Evolutionary conservation across 2,113 vertebrate genomes (phyloP), one percentile per base, ranked within the genome.

Genomic region (Phocoena sinus): DNA sequence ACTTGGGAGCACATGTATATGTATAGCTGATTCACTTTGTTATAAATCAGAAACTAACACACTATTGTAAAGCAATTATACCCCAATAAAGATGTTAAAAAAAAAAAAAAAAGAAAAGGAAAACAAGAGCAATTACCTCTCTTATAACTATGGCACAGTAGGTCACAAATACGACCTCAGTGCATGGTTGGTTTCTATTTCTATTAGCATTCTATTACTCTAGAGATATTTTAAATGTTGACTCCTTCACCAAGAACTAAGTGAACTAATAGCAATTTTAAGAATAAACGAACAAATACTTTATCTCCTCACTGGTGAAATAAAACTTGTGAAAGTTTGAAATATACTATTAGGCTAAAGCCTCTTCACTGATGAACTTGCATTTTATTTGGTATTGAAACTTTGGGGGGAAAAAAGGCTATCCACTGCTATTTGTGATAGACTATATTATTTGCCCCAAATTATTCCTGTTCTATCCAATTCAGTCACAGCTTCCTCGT

Each of bases 231-330:
- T 92, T 96, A 83, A 96, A 96, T 96, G 97, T 96, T 91, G 67
- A 50, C 85, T 98, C 25, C 96, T 98, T 89, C 63, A 96, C 60
- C 38, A 97, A 79, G 95, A 98, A 95, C 86, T 96, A 98, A 97
- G 97, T 98, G 93, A 96, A 98, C 95, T 98, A 98, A 97, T 96
- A 82, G 92, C 82, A 88, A 62, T 98, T 98, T 98, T 97, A 96
- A 93, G 25, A 83, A 94, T 83, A 65, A 97, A 93, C 96, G 96
- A 98, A 98, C 96, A 96, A 98, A 98, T 0, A 83, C 62, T 98
- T 98, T 97, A 97, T 98, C 97, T 97, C 83, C 97, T 97, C 95
- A 97, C 25, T 95, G 81, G 82, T 96, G 90, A 95, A 94, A 86
- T 44, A 56, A 53, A 76, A 73, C 20, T 17, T 65, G 8, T 95